Evolutionary conservation across 2,797 vertebrate species (phyloP).

Genomic region (Gymnoscopelus braueri): DNA sequence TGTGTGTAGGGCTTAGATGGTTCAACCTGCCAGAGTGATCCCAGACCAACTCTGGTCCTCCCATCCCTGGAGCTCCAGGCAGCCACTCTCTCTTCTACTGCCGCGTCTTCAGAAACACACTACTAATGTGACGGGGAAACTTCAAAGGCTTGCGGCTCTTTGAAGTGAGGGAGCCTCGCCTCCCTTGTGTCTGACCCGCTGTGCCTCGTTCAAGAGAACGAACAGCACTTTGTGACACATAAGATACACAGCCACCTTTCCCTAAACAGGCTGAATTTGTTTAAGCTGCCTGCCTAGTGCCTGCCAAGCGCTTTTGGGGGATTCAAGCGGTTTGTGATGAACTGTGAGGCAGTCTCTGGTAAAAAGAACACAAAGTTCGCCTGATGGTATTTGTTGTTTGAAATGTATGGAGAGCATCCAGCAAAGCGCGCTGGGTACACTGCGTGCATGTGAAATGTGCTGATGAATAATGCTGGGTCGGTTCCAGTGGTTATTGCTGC

Average conservation of each 20-base stretch:
- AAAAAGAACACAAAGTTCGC: conserved; percentile 42
- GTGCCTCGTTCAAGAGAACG: conserved; percentile 61
- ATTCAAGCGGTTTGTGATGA: conserved; percentile 28
- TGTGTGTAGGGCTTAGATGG: too few relatives aligned
- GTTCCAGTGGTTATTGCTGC: too few relatives aligned
- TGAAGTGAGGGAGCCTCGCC: conserved; percentile 72
- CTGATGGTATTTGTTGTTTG: conserved; percentile 12
- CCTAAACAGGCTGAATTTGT: conserved; percentile 64
- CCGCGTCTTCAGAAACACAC: conserved; percentile 70
- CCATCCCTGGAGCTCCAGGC: conserved; percentile 26
- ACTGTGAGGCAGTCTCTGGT: conserved; percentile 44
- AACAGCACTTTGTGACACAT: conserved; percentile 67
- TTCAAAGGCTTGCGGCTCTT: conserved; percentile 76
- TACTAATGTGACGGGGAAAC: conserved; percentile 73
- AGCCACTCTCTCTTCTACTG: conserved; percentile 61
- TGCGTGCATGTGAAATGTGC: conserved; percentile 11
- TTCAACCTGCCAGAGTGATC: conserved; percentile 18
- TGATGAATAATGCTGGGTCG: too few relatives aligned
- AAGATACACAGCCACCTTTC: conserved; percentile 59
- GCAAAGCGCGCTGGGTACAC: conserved; percentile 7
- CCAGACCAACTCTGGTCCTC: conserved; percentile 27
- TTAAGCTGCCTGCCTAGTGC: conserved; percentile 46
- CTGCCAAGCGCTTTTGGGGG: conserved; percentile 40
- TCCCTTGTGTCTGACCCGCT: conserved; percentile 67
- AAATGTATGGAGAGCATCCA: conserved; percentile 13